Conservation (phyloP, 1,140 invertebrate genomes). For the Drosophila takahashii region DNA sequence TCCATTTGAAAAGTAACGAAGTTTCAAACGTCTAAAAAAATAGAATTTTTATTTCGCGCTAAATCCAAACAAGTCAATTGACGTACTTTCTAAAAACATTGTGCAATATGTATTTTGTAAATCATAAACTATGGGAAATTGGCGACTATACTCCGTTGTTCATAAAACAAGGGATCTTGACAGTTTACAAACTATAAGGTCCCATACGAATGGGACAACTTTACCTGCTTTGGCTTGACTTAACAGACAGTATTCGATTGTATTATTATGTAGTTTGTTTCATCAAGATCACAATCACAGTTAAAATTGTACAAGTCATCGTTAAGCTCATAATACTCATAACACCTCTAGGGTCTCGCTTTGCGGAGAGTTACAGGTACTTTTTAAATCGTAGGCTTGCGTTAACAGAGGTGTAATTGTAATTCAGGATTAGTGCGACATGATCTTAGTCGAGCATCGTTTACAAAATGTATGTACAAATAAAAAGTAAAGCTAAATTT, state of each 20-base stretch:
- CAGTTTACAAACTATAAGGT: conserved; percentile 12
- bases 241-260: conserved; percentile 45
- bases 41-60: conserved; percentile 33
- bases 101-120: conserved; percentile 20
- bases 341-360: conserved; percentile 27
- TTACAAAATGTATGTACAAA: conserved; percentile 58
- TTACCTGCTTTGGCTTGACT: conserved; percentile 50
- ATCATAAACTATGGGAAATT: conserved; percentile 9
- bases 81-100: conserved; percentile 31
- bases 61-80: conserved; percentile 29
- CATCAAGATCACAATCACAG: conserved; percentile 47
- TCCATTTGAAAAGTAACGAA: conserved; percentile 39
- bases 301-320: conserved; percentile 40
- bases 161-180: background rate
- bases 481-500: conserved; percentile 50
- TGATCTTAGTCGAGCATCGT: conserved; percentile 48
- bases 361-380: conserved; percentile 46
- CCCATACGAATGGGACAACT: conserved; percentile 6
- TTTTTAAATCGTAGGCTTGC: conserved; percentile 10
- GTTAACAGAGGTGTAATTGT: conserved; percentile 41
- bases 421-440: conserved; percentile 46
- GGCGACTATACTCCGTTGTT: background rate
- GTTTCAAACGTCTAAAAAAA: conserved; percentile 11
- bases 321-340: conserved; percentile 34
- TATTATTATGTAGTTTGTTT: conserved; percentile 39